Conservation (phyloP, 1,140 invertebrate genomes). For the Drosophila pandora region DNA sequence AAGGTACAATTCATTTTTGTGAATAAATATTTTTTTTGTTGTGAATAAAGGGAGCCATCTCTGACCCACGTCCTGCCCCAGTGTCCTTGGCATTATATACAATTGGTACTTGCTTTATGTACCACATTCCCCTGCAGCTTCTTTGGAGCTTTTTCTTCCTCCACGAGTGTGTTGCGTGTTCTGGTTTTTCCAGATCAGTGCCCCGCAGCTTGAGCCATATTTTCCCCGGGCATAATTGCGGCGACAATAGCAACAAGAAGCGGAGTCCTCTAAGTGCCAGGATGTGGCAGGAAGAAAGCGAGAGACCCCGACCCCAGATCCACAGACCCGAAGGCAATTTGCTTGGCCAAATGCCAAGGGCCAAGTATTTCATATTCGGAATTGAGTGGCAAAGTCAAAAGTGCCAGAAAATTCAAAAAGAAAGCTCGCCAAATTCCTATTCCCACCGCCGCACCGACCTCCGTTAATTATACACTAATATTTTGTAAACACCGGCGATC, state of each 20-base stretch:
- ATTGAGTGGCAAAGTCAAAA: slow-evolving; percentile 46
- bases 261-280: slow-evolving; percentile 39
- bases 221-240: slow-evolving; percentile 47
- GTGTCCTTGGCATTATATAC: slow-evolving; percentile 51
- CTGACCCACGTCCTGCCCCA: slow-evolving; percentile 3
- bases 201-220: slow-evolving; percentile 35
- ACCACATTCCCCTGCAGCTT: slow-evolving; percentile 1
- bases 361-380: slow-evolving; percentile 29
- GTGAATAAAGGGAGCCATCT: neutral
- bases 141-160: neutral
- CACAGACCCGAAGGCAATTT: slow-evolving; percentile 43
- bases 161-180: slow-evolving; percentile 35
- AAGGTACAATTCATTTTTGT: slow-evolving; percentile 40
- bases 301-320: neutral
- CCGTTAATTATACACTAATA: slow-evolving; percentile 19
- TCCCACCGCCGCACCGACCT: neutral
- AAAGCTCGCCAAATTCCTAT: slow-evolving; percentile 5
- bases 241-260: slow-evolving; percentile 17
- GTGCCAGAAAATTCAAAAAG: slow-evolving; percentile 8
- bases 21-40: slow-evolving; percentile 31
- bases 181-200: slow-evolving; percentile 61
- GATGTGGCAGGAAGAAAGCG: slow-evolving; percentile 28
- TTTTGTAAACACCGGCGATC: slow-evolving; percentile 35
- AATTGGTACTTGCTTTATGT: slow-evolving; percentile 43
- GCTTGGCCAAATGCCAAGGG: slow-evolving; percentile 38